phyloP scores from a whole-genome alignment of 2,113 vertebrate species.

The Panurus biarmicus region DNA sequence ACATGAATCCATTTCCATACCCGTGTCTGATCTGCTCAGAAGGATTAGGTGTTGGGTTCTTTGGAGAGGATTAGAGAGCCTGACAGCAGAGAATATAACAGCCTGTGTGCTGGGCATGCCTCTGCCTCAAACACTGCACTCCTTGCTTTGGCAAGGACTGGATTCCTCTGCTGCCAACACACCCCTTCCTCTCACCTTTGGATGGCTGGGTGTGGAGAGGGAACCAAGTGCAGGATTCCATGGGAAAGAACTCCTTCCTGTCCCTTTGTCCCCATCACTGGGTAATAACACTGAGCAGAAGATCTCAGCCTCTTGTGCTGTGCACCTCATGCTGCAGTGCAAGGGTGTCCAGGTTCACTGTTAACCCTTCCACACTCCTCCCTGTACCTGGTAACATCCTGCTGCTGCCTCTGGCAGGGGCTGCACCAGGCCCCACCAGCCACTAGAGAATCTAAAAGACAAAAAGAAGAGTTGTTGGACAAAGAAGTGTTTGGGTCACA shows the following conservation, averaged over 20 bases:
- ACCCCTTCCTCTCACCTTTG: not conserved
- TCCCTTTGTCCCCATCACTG: not conserved
- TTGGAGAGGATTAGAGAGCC: not conserved
- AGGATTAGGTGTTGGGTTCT: constrained; percentile 24
- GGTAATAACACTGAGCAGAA: not conserved
- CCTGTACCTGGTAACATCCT: not conserved
- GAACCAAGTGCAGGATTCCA: not conserved
- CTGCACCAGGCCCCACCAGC: not conserved
- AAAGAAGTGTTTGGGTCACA: not conserved
- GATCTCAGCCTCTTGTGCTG: not conserved
- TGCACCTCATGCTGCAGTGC: not conserved
- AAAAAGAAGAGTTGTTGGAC: not conserved
- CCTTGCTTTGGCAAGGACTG: not conserved
- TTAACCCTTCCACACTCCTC: not conserved
- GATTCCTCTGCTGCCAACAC: not conserved
- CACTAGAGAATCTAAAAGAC: not conserved
- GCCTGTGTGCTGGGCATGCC: not conserved
- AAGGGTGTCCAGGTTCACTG: not conserved
- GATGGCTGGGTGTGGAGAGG: not conserved
- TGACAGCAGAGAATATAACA: not conserved
- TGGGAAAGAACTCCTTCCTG: not conserved
- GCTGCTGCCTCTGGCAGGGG: not conserved
- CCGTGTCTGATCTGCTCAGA: constrained; percentile 2
- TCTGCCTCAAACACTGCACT: not conserved
- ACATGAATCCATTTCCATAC: not conserved